phyloP scores from a whole-genome alignment of 2,888 invertebrate species.

The Scaptomyza flava region DNA sequence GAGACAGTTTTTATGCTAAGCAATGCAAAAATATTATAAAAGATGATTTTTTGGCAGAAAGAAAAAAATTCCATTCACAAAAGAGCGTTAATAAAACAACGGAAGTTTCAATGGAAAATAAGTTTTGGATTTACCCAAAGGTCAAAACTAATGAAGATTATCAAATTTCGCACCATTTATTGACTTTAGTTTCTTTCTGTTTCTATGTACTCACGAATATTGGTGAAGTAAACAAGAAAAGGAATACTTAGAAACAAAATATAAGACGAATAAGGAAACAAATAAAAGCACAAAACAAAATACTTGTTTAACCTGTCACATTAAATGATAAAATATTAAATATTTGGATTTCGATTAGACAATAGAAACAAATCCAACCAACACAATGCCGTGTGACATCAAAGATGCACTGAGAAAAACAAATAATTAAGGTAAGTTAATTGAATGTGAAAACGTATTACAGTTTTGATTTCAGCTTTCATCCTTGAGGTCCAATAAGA shows the following conservation, averaged over 20 bases:
- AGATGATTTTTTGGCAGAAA: constrained; percentile 1
- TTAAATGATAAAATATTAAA: constrained; percentile 48
- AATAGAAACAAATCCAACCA: constrained; percentile 48
- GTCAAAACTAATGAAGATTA: constrained; percentile 25
- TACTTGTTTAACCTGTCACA: constrained; percentile 61
- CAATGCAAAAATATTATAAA: constrained; percentile 25
- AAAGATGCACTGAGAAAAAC: constrained; percentile 32
- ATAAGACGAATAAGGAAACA: constrained; percentile 2
- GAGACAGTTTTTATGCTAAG: constrained; percentile 43
- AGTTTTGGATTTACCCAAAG: constrained; percentile 22
- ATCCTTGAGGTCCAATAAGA: too few species aligned
- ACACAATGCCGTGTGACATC: constrained; percentile 7
- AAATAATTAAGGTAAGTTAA: neutral
- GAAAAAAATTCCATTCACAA: constrained; percentile 56
- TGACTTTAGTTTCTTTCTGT: neutral
- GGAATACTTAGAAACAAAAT: too few species aligned
- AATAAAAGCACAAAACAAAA: constrained; percentile 28
- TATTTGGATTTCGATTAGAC: constrained; percentile 47
- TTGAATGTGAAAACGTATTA: too few species aligned
- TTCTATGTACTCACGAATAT: constrained; percentile 29
- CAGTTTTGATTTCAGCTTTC: too few species aligned
- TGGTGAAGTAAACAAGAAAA: constrained; percentile 32
- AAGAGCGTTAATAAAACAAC: constrained; percentile 18
- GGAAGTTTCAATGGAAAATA: constrained; percentile 49
- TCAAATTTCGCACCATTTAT: constrained; percentile 34